Base-by-base conservation (phyloP, 1,140 invertebrate genomes). In the Hypothenemus hampei region DNA sequence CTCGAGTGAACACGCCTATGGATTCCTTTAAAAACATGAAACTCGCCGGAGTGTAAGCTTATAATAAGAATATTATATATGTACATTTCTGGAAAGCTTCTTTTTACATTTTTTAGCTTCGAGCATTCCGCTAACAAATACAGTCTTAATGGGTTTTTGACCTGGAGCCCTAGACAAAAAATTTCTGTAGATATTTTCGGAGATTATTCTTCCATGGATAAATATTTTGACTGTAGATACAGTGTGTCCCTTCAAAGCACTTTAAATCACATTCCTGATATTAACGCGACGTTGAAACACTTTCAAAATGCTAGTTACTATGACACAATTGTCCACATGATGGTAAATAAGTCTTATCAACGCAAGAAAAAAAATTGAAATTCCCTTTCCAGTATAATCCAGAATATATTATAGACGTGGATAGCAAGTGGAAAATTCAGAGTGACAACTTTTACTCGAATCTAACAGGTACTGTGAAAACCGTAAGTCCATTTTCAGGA, bases 11-110 rank as follows among this genome's bases (percentile, higher is more conserved):
- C 1, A 88, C 85, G 1, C 87, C 87, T 0, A 87, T 89, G 61
- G 72, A 79, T 3, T 79, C 82, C n/a, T 89, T 86, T 85, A 78
- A 73, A 45, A 79, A 78, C 26, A 87, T 84, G 15, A 80, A 78
- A 15, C 71, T 89, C 0, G 77, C 78, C 59, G 69, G 78, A 33
- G 78, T 77, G 83, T 85, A 67, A 74, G 67, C 52, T 39, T 8
- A 16, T n/a, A n/a, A 4, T 11, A 47, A 11, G 1, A 11, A 31
- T 31, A 11, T 31, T 3, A 6, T 13, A 1, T 7, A 45, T 22
- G 10, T 1, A 43, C 2, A 43, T 3, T 43, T 20, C 15, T 22
- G 10, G 22, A 2, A 43, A n/a, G n/a, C n/a, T 37, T 37, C 2
- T 43, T 39, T 15, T 10, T n/a, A 16, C 10, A 10, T 13, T 60